phyloP scores from a whole-genome alignment of 2,113 vertebrate species.

The Cnemophilus loriae region DNA sequence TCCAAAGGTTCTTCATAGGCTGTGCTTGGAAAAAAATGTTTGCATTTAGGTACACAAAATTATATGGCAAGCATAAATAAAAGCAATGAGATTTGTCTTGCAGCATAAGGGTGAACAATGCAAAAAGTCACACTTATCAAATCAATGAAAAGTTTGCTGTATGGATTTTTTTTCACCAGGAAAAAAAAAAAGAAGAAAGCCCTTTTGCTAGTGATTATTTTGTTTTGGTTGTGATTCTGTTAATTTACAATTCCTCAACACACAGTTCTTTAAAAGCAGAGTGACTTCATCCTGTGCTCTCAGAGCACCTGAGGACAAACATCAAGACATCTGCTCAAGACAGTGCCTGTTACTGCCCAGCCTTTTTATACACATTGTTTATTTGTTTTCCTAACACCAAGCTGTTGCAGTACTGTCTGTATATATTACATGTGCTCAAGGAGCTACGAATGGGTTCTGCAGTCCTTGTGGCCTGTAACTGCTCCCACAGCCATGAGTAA shows the following conservation, averaged over 20 bases:
- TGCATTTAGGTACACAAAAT: neutral
- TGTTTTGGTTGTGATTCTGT: neutral
- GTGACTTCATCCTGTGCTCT: neutral
- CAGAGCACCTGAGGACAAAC: neutral
- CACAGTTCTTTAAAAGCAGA: neutral
- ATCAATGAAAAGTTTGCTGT: neutral
- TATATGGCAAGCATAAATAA: neutral
- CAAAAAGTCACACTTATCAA: neutral
- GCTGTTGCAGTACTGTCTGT: neutral
- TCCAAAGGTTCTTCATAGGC: neutral
- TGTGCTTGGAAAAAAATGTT: neutral
- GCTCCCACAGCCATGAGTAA: neutral
- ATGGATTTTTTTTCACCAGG: neutral
- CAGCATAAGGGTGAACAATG: neutral
- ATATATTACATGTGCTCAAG: neutral
- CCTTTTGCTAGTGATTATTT: neutral
- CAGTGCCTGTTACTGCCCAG: neutral
- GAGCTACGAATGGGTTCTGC: neutral
- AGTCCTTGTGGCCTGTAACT: neutral
- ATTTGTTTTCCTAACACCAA: neutral
- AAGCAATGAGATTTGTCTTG: neutral
- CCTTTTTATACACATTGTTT: neutral
- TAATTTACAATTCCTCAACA: neutral
- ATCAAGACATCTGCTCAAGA: neutral
- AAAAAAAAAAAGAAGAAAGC: rapidly evolving